Conservation (phyloP, 2,113 vertebrate genomes). For the Oryzias celebensis region DNA sequence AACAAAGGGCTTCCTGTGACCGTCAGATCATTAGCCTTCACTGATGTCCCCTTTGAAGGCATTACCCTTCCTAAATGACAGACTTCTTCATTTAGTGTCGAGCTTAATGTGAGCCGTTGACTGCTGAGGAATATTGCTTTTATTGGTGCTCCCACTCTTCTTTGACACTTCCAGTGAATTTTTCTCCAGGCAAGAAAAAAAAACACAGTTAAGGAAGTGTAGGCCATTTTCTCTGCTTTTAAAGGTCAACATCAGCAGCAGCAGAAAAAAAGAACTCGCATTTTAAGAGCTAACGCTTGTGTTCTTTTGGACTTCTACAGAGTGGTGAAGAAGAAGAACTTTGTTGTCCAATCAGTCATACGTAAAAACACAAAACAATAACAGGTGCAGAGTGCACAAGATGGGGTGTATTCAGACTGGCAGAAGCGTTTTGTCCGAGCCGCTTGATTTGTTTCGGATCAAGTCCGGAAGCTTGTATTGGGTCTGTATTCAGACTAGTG, state of each 20-base stretch:
- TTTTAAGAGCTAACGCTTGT: too few relatives aligned
- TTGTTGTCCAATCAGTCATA: too few relatives aligned
- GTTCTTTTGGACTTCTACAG: too few relatives aligned
- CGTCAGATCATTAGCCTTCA: conserved; percentile 42
- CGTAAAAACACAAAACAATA: too few relatives aligned
- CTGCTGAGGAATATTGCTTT: conserved; percentile 52
- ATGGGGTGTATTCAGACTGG: too few relatives aligned
- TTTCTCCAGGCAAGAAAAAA: conserved; percentile 24
- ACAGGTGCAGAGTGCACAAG: too few relatives aligned
- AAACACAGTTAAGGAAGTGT: conserved; percentile 3
- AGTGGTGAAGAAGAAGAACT: too few relatives aligned
- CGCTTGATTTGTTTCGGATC: too few relatives aligned
- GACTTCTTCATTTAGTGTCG: conserved; percentile 48
- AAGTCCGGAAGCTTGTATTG: too few relatives aligned
- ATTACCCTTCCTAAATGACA: conserved; percentile 64
- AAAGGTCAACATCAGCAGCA: conserved; percentile 20
- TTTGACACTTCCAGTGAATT: conserved; percentile 9
- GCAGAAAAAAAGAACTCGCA: too few relatives aligned
- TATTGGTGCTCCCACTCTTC: conserved; percentile 34
- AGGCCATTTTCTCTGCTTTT: conserved; percentile 37
- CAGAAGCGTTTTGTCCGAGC: too few relatives aligned
- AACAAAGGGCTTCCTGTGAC: conserved; percentile 22
- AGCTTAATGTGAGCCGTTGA: conserved; percentile 50
- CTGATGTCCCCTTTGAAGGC: conserved; percentile 48
- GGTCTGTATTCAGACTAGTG: too few relatives aligned